phyloP scores from a whole-genome alignment of 2,797 vertebrate species.

The Aulostomus chinensis region DNA sequence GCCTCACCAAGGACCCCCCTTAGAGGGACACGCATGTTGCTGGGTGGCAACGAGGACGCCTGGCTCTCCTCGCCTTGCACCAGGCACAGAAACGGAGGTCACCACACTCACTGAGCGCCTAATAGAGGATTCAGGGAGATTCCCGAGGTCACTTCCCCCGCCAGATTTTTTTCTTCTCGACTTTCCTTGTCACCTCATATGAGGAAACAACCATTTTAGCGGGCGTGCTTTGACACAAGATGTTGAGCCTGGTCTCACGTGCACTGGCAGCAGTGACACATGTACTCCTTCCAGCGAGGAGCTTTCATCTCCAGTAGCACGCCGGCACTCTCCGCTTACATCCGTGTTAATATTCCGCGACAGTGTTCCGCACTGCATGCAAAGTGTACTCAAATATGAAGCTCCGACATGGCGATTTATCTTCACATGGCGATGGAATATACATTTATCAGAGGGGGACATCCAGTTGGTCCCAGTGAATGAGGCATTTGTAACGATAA shows the following conservation, averaged over 20 bases:
- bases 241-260: too few relatives aligned
- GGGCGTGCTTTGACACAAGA: too few relatives aligned
- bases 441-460: constrained; percentile 61
- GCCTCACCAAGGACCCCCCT: constrained; percentile 28
- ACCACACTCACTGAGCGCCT: constrained; percentile 5
- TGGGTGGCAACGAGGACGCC: constrained; percentile 34
- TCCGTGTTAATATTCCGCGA: too few relatives aligned
- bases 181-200: too few relatives aligned
- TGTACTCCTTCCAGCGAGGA: too few relatives aligned
- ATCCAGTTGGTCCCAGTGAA: constrained; percentile 31
- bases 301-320: neutral
- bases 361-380: too few relatives aligned
- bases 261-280: too few relatives aligned
- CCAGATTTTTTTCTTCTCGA: too few relatives aligned
- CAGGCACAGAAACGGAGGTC: constrained; percentile 29
- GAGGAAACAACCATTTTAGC: too few relatives aligned
- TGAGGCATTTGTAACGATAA: constrained; percentile 58
- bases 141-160: too few relatives aligned
- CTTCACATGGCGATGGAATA: constrained; percentile 48
- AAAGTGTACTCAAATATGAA: constrained; percentile 3
- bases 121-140: neutral
- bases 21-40: constrained; percentile 13
- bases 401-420: constrained; percentile 48
- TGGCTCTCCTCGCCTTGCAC: constrained; percentile 30
- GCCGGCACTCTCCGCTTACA: too few relatives aligned